Conservation (phyloP, 2,113 vertebrate genomes). For the Aspiorhynchus laticeps region DNA sequence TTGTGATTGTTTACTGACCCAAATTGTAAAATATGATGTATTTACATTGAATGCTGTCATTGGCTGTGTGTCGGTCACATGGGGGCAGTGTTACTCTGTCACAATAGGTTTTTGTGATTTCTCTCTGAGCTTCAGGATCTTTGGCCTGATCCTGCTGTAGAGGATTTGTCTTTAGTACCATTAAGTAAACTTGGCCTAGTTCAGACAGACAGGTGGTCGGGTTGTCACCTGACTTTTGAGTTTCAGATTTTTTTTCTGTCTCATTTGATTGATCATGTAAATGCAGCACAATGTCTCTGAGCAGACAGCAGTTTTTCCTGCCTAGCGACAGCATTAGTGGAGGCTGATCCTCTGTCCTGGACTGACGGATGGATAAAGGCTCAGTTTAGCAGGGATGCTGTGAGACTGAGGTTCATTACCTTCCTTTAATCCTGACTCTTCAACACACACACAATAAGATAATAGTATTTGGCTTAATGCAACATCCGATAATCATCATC, state of each 20-base stretch:
- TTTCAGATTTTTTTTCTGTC: not conserved
- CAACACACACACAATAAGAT: conserved; percentile 28
- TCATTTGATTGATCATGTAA: not conserved
- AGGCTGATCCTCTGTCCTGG: conserved; percentile 32
- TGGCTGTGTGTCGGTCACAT: conserved; percentile 50
- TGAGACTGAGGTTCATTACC: conserved; percentile 47
- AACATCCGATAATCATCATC: conserved; percentile 41
- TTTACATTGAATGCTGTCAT: not conserved
- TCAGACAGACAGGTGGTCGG: not conserved
- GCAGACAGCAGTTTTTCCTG: not conserved
- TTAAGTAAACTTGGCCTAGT: conserved; percentile 7
- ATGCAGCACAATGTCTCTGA: not conserved
- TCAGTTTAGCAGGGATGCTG: conserved; percentile 54
- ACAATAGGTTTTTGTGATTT: not conserved
- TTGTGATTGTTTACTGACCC: no score
- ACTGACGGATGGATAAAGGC: conserved; percentile 38
- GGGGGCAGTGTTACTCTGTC: conserved; percentile 68
- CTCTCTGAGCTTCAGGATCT: conserved; percentile 12
- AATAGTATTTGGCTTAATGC: conserved; percentile 39
- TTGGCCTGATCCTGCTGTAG: not conserved
- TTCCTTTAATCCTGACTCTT: conserved; percentile 37
- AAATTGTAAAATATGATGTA: not conserved
- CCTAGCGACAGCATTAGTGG: conserved; percentile 39
- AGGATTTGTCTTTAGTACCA: not conserved
- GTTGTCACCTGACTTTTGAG: not conserved